Evolutionary conservation across 2,113 vertebrate species (phyloP).

Genomic region (Nesospiza acunhae): DNA sequence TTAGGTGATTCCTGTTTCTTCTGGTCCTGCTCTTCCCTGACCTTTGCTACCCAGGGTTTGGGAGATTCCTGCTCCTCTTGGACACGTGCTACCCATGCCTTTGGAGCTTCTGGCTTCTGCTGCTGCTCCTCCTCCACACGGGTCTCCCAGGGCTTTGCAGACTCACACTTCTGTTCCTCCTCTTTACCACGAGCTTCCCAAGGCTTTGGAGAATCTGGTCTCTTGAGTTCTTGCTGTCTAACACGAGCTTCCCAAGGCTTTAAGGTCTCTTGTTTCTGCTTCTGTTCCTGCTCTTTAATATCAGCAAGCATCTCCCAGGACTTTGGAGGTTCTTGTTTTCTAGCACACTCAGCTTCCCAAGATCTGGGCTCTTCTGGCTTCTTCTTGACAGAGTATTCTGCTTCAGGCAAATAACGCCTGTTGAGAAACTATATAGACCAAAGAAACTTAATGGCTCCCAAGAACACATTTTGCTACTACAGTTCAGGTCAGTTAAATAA

Average conservation of each 20-base stretch:
- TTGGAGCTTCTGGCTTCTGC: constrained; percentile 77
- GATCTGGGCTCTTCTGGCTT: constrained; percentile 59
- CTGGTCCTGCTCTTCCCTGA: constrained; percentile 74
- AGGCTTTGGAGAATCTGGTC: constrained; percentile 47
- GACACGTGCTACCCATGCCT: constrained; percentile 78
- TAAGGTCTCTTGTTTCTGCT: constrained; percentile 58
- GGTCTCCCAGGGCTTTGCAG: constrained; percentile 69
- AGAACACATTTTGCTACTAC: constrained; percentile 47
- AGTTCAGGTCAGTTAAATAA: constrained; percentile 50
- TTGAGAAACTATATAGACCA: constrained; percentile 85
- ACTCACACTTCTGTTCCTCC: constrained; percentile 23
- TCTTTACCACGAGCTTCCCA: constrained; percentile 74
- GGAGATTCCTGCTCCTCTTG: constrained; percentile 37
- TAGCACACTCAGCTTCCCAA: constrained; percentile 80
- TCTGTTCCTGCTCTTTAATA: constrained; percentile 64
- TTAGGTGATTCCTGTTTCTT: constrained; percentile 61
- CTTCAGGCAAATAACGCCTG: constrained; percentile 80
- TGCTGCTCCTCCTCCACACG: constrained; percentile 57
- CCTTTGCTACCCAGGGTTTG: constrained; percentile 72
- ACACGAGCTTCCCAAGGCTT: constrained; percentile 68
- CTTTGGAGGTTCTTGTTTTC: constrained; percentile 82
- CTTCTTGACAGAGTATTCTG: constrained; percentile 68
- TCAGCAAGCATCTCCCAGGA: constrained; percentile 83
- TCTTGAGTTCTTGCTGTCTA: constrained; percentile 64
- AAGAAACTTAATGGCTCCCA: constrained; percentile 58